Evolutionary conservation across 2,888 invertebrate genomes (phyloP).

Genomic region (Drosophila neonasuta): DNA sequence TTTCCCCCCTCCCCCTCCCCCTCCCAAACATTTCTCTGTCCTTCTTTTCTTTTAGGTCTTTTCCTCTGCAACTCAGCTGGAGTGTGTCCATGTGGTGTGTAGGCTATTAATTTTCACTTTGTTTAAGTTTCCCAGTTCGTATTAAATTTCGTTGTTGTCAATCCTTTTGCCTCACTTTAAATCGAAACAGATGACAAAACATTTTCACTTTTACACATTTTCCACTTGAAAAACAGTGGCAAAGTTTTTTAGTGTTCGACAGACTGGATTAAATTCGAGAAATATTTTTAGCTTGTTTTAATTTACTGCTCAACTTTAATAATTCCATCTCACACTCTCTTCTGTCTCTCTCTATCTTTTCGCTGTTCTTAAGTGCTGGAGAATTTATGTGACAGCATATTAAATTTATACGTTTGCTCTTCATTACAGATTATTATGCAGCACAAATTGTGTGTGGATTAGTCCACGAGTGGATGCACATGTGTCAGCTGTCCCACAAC

Average conservation of each 20-base stretch:
- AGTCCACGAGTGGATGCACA: conserved; percentile 60
- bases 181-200: conserved; percentile 74
- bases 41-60: no score
- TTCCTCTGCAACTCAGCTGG: neutral
- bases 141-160: conserved; percentile 65
- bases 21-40: no score
- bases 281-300: conserved; percentile 65
- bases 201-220: conserved; percentile 50
- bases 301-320: conserved; percentile 46
- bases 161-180: conserved; percentile 52
- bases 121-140: conserved; percentile 58
- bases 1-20: conserved; percentile 24
- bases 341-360: neutral
- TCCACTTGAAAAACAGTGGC: conserved; percentile 27
- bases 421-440: conserved; percentile 63
- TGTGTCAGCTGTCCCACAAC: conserved; percentile 28
- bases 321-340: conserved; percentile 14
- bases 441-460: conserved; percentile 45
- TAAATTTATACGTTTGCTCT: conserved; percentile 73
- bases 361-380: conserved; percentile 62
- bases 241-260: conserved; percentile 29
- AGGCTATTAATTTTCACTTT: conserved; percentile 73
- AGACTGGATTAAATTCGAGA: conserved; percentile 51
- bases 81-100: conserved; percentile 21
- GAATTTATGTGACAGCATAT: conserved; percentile 73